These are phyloP conservation scores for Thermophis baileyi DNA, from an alignment of 2,113 vertebrate species.

Conservation along the genomic window DNA sequence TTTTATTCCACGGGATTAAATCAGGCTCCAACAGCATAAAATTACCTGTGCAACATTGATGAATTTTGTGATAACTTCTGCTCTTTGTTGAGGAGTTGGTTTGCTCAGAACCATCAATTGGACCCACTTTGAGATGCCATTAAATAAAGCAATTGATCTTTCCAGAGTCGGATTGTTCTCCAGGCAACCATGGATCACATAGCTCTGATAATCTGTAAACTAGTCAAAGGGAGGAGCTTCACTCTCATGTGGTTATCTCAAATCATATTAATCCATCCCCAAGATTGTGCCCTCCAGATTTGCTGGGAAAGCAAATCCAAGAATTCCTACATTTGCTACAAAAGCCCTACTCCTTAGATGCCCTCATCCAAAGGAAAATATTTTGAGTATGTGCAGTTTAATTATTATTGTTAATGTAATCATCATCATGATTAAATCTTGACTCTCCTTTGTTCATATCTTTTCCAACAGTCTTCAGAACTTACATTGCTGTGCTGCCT, in stretches of 20 bases:
- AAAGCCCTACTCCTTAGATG: background rate
- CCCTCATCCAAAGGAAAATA: background rate
- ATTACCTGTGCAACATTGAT: constrained; percentile 94
- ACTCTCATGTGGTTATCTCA: background rate
- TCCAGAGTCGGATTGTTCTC: constrained; percentile 94
- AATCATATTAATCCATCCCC: background rate
- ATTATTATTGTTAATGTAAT: background rate
- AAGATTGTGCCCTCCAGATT: background rate
- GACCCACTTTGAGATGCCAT: constrained; percentile 97
- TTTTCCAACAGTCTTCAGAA: background rate
- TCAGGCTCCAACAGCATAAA: background rate
- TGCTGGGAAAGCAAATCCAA: background rate
- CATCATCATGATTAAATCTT: background rate
- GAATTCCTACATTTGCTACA: background rate
- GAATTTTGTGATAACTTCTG: constrained; percentile 95
- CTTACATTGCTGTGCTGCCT: background rate
- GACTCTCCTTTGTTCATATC: background rate
- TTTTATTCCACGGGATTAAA: constrained; percentile 2
- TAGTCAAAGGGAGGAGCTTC: constrained; percentile 57
- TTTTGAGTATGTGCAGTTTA: background rate
- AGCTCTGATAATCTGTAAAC: constrained; percentile 97
- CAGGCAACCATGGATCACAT: constrained; percentile 90
- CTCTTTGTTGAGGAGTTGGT: constrained; percentile 90
- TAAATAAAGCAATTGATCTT: constrained; percentile 94
- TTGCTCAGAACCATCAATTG: constrained; percentile 98